Percentiles rank a stretch among this genome's conserved stretches.
phyloP scores from a whole-genome alignment of 1,140 invertebrate species.

The Microplitis mediator region DNA sequence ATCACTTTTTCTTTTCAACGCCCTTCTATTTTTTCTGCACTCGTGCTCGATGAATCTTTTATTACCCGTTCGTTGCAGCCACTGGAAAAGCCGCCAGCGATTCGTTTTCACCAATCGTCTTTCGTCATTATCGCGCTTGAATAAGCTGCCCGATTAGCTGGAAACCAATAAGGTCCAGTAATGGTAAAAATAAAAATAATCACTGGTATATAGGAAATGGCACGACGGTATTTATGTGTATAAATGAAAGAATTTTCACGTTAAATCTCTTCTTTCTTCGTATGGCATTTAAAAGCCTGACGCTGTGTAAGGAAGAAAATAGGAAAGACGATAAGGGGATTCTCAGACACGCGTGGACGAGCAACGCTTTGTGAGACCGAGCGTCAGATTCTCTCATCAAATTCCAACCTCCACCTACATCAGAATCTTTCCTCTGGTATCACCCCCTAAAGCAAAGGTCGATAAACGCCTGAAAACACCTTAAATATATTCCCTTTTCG shows the following conservation, averaged over 20 bases:
- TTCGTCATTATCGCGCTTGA: slow-evolving; percentile 28
- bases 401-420: not conserved
- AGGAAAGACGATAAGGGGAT: not conserved
- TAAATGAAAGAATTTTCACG: not conserved
- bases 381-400: slow-evolving; percentile 1
- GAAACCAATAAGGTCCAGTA: slow-evolving; percentile 30
- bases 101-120: not conserved
- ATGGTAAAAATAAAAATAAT: not conserved
- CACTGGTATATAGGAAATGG: not conserved
- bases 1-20: not conserved
- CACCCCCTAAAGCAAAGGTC: not conserved
- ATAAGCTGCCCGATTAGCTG: slow-evolving; percentile 26
- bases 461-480: not conserved
- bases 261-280: not conserved
- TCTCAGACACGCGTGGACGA: not conserved
- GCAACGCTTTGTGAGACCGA: not conserved
- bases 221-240: not conserved
- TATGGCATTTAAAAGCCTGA: not conserved
- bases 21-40: not conserved
- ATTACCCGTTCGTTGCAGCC: not conserved
- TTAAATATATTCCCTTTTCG: not conserved
- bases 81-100: not conserved
- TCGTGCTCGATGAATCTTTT: slow-evolving; percentile 13
- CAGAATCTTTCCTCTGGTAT: too few species aligned
- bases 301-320: not conserved